Percentiles rank a stretch among this genome's conserved stretches.
Conservation (phyloP, 2,113 vertebrate species). For the Eclectus roratus region DNA sequence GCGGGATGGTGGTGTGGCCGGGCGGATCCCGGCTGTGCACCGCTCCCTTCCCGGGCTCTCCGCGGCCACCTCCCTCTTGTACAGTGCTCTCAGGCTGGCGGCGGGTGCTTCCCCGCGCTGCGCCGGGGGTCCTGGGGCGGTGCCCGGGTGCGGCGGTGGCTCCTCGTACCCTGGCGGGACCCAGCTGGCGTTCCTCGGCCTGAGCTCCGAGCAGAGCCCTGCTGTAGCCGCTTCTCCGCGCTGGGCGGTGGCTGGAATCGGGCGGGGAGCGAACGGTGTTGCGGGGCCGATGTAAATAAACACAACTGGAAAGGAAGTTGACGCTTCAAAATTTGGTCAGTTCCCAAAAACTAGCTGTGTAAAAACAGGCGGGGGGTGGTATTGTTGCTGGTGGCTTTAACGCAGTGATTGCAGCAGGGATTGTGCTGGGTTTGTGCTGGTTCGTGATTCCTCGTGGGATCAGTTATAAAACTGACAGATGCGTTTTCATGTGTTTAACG, state of each 20-base stretch:
- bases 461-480: conserved; percentile 26
- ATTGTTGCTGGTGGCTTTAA: not conserved
- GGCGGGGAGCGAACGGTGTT: not conserved
- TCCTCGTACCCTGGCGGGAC: not conserved
- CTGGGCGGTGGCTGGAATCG: not conserved
- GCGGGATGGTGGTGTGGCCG: not conserved
- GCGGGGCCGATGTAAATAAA: not conserved
- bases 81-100: not conserved
- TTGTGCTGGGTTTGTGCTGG: not conserved
- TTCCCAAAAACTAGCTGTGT: not conserved
- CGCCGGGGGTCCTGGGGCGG: not conserved
- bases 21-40: not conserved
- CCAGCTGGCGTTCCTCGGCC: not conserved
- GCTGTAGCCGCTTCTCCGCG: not conserved
- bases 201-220: not conserved
- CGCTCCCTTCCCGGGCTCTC: not conserved
- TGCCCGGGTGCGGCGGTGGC: not conserved
- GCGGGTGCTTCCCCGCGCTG: not conserved
- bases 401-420: not conserved
- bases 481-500: conserved; percentile 31
- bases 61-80: not conserved
- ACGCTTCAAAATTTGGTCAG: conserved; percentile 5
- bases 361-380: not conserved
- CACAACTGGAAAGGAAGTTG: not conserved
- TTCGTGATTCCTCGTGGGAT: not conserved